Evolutionary conservation across 2,113 vertebrate genomes (phyloP).

Genomic region (Phocoena sinus): DNA sequence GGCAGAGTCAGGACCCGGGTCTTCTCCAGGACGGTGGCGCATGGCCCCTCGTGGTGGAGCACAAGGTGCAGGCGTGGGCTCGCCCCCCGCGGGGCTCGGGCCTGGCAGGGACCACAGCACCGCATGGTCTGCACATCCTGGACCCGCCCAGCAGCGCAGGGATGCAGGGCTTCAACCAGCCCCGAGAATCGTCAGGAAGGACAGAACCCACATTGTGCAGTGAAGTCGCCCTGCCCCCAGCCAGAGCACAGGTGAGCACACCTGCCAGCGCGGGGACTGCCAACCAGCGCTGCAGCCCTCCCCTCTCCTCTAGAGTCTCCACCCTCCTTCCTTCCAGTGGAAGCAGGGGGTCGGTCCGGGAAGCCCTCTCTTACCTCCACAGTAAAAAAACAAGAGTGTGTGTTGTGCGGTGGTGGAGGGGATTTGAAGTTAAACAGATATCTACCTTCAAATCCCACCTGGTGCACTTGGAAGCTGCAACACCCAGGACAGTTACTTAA

Average conservation of each 20-base stretch:
- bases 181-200: not conserved
- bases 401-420: not conserved
- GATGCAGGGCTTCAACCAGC: not conserved
- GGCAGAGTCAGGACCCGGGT: not conserved
- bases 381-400: not conserved
- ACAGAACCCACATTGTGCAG: no score
- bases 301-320: not conserved
- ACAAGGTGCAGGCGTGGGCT: not conserved
- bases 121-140: not conserved
- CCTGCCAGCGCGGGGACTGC: not conserved
- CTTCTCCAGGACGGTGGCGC: not conserved
- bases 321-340: not conserved
- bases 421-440: not conserved
- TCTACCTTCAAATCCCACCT: not conserved
- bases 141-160: not conserved
- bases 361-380: not conserved
- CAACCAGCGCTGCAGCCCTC: not conserved
- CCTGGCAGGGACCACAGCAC: fast-evolving
- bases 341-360: not conserved
- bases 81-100: fast-evolving
- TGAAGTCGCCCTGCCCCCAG: fast-evolving
- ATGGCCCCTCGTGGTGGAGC: not conserved
- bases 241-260: not conserved
- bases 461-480: not conserved
- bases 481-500: not conserved